A percentile compares a stretch with the other conserved stretches of the same genome.
These are phyloP conservation scores for Drosophila fuyamai DNA, from an alignment of 1,140 invertebrate species.

Conservation along the genomic window DNA sequence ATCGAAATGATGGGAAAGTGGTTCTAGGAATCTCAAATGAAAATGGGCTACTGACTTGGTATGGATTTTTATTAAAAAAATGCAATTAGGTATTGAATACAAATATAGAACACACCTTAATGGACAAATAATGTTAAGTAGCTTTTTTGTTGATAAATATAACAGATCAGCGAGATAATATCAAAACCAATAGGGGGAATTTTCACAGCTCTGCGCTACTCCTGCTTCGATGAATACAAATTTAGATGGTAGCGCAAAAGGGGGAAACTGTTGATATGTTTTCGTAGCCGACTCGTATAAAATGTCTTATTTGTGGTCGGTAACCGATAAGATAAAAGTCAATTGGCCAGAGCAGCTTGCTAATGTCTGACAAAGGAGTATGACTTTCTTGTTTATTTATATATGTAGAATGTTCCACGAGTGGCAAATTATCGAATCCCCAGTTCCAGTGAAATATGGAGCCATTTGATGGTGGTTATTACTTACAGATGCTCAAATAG, in stretches of 20 bases:
- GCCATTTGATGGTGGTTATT: neutral
- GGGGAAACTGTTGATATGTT: conserved; percentile 8
- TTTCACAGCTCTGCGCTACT: neutral
- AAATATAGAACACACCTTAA: neutral
- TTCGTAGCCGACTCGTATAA: conserved; percentile 9
- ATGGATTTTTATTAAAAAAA: too few relatives aligned
- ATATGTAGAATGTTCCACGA: neutral
- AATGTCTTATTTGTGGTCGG: conserved; percentile 35
- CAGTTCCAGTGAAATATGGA: conserved; percentile 21
- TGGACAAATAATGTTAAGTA: too few relatives aligned
- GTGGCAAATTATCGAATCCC: conserved; percentile 4
- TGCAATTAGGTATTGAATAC: neutral
- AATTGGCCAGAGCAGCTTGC: conserved; percentile 31
- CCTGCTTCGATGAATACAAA: neutral
- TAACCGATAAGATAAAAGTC: conserved; percentile 47
- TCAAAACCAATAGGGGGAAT: too few relatives aligned
- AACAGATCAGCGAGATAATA: too few relatives aligned
- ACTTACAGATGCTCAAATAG: conserved; percentile 37
- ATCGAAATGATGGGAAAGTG: neutral
- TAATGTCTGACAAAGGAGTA: conserved; percentile 44
- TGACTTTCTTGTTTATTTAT: conserved; percentile 33
- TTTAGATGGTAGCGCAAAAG: neutral
- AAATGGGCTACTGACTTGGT: too few relatives aligned
- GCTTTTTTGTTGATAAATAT: neutral
- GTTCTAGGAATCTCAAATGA: neutral